A percentile compares a stretch with the other conserved stretches of the same genome.
Evolutionary conservation across 1,140 invertebrate genomes (phyloP).

Genomic region (Leptinotarsa lineolata): DNA sequence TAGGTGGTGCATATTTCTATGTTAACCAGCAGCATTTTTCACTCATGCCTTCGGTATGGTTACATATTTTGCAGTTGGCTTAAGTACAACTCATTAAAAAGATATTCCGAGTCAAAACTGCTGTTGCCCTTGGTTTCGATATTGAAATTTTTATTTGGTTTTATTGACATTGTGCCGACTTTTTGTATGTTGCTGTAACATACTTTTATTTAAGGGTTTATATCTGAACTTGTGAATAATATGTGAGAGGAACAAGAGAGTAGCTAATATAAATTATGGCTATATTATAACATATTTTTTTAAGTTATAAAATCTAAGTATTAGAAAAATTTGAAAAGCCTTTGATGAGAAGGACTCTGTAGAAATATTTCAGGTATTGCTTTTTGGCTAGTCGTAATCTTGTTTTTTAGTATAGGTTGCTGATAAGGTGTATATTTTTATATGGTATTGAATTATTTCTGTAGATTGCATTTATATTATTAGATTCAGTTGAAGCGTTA

Average conservation of each 20-base stretch:
- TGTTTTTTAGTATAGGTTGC: conserved; percentile 11
- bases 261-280: conserved; percentile 13
- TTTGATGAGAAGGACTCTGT: conserved; percentile 14
- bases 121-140: not conserved
- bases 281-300: conserved; percentile 19
- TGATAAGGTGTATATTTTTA: conserved; percentile 32
- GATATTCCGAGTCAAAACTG: not conserved
- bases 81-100: not conserved
- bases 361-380: conserved; percentile 26
- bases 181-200: conserved; percentile 20
- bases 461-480: conserved; percentile 7
- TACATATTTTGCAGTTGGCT: conserved; percentile 18
- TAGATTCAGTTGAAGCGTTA: not conserved
- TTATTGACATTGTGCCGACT: conserved; percentile 20
- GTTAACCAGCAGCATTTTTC: not conserved
- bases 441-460: conserved; percentile 14
- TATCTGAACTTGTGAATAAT: conserved; percentile 25
- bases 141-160: not conserved
- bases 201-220: conserved; percentile 36
- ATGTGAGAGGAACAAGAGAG: conserved; percentile 3
- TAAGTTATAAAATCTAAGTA: conserved; percentile 30
- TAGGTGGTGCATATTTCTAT: conserved; percentile 14
- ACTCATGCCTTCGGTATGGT: not conserved
- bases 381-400: conserved; percentile 42
- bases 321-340: conserved; percentile 27